Evolutionary conservation across 2,113 vertebrate genomes (phyloP).

Genomic region (Hemicordylus capensis): DNA sequence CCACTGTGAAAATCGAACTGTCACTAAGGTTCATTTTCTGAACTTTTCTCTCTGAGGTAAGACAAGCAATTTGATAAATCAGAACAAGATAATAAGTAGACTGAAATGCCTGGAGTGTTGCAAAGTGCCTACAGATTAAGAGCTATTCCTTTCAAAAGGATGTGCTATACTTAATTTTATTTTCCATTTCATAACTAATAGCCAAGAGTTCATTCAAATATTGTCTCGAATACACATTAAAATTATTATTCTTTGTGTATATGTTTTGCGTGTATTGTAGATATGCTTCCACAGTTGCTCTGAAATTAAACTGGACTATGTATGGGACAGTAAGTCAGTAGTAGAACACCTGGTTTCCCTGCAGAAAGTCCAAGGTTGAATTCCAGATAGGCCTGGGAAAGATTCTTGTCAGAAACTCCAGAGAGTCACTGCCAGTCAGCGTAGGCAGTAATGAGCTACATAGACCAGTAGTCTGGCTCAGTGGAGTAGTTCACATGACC

Average conservation of each 20-base stretch:
- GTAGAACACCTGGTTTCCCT: too few species aligned
- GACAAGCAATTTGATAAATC: constrained; percentile 25
- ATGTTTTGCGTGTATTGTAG: background rate
- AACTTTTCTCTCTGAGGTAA: constrained; percentile 21
- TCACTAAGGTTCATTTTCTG: constrained; percentile 16
- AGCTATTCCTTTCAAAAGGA: constrained; percentile 1
- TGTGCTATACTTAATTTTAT: background rate
- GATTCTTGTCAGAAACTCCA: too few species aligned
- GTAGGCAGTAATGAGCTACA: too few species aligned
- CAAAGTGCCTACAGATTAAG: background rate
- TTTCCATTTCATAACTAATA: background rate
- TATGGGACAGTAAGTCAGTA: too few species aligned
- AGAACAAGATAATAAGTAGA: constrained; percentile 20
- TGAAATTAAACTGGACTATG: background rate
- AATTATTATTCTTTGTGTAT: background rate
- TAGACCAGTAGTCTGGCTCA: too few species aligned
- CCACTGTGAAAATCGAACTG: constrained; percentile 16
- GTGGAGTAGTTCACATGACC: too few species aligned
- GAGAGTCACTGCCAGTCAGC: too few species aligned
- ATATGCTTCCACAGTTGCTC: background rate
- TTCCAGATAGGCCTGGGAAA: too few species aligned
- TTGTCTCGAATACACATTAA: background rate
- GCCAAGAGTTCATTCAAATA: constrained; percentile 15
- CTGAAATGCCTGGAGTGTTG: constrained; percentile 17
- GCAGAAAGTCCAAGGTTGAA: too few species aligned